Base-by-base conservation (phyloP, 37 sponge, comb jelly and placozoan genomes). In the Halichondria panicea region DNA sequence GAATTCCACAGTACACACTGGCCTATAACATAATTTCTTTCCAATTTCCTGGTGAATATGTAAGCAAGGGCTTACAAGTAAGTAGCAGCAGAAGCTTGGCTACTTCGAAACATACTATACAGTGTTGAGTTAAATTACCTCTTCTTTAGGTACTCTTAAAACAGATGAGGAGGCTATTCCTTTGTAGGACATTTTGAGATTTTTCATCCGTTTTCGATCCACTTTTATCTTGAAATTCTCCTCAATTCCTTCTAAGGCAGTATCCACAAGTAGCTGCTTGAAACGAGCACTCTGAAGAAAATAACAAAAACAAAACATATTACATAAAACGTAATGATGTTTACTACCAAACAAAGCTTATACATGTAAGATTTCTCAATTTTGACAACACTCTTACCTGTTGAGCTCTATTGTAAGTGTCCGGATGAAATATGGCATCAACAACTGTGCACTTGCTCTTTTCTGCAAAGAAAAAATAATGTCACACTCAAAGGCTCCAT, bases 241-340 rank as follows among this genome's bases (percentile, higher is more conserved):
- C 63, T 88, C 84, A 4, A 95, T 46, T 12, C 87, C 93, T 52
- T 89, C 90, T 13, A 95, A 52, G 19, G 79, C 90, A 35, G 93
- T 95, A 24, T 78, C 71, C 12, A 95, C 64, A 30, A 95, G 70
- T 44, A 95, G 25, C 60, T 92, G 68, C 61, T 70, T 86, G 74
- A 94, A 89, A 24, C 87, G 81, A 32, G 81, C 74, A 31, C 89
- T 54, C 92, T 91, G 55, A 5, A 75, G 69, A 9, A 35, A 22
- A 22, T 13, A 62, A 63, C 33, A 62, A 31, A 67, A 48, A 31
- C 30, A 21, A 44, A 55, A 33, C 11, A 43, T 43, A 55, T 18
- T 34, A 54, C 39, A 4, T 55, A 24, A 69, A n/a, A 24, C 9
- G 62, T 27, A 60, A 11, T 9, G 11, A 60, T 24, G 22, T 8